Conservation (phyloP, 2,888 invertebrate species). For the Drosophila phalerata region DNA sequence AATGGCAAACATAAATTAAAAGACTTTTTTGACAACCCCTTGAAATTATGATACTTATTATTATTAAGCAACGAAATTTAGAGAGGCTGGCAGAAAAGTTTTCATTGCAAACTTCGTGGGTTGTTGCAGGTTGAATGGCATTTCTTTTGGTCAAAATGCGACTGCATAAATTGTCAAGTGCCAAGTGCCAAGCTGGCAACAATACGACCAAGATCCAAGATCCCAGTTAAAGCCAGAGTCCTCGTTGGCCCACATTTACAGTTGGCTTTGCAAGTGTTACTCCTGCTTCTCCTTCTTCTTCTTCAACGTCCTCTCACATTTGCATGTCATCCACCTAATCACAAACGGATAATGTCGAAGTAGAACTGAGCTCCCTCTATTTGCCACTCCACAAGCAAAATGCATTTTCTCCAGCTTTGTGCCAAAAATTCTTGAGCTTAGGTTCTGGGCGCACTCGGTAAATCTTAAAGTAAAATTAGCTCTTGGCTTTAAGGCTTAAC, state of each 20-base stretch:
- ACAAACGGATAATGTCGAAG: constrained; percentile 78
- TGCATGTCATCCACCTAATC: constrained; percentile 80
- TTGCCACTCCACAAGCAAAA: constrained; percentile 14
- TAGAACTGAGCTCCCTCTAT: constrained; percentile 6
- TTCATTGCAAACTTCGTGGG: constrained; percentile 56
- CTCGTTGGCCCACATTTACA: constrained; percentile 44
- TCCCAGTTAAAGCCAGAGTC: constrained; percentile 6
- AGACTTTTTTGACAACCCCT: constrained; percentile 80
- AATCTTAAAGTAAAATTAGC: constrained; percentile 80
- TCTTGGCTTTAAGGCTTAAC: constrained; percentile 81
- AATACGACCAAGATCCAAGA: constrained; percentile 15
- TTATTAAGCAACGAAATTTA: constrained; percentile 62
- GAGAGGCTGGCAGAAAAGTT: constrained; percentile 50
- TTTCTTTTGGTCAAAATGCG: constrained; percentile 26
- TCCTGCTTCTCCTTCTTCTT: not conserved
- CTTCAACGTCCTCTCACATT: constrained; percentile 53
- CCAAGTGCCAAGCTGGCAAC: constrained; percentile 31
- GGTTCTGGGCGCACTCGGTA: constrained; percentile 44
- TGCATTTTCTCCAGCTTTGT: constrained; percentile 50
- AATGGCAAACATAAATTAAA: constrained; percentile 80
- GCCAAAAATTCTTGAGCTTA: constrained; percentile 56
- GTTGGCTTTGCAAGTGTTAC: constrained; percentile 16
- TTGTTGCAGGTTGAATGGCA: constrained; percentile 33
- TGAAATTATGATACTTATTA: constrained; percentile 81
- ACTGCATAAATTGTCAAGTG: constrained; percentile 57